Base-by-base conservation (phyloP, 2,797 vertebrate genomes). In the Galagoides demidoff region DNA sequence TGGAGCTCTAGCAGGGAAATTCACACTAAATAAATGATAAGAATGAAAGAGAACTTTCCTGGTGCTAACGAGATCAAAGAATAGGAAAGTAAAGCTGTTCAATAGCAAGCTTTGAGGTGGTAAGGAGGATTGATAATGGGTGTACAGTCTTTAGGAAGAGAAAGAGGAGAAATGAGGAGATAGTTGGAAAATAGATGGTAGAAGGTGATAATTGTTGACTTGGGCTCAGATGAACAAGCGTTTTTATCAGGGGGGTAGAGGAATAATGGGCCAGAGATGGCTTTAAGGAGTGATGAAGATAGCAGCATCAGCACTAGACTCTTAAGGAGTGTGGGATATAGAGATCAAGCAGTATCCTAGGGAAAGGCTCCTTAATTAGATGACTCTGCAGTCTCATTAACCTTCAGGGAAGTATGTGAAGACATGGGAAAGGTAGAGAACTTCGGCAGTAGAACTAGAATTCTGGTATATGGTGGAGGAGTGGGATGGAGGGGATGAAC, bases 101-200 rank as follows among this genome's bases (percentile, higher is more conserved):
- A 90, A 57, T 45, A 45, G 77, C 77, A 90, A 49, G 31, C 82
- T 90, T 70, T 86, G 70, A 90, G 61, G 29, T 87, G 89, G 19
- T 66, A 7, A 55, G 55, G 19, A 76, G 55, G 59, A 86, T 12
- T 49, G 34, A 37, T 89, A 22, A 22, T 17, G 34, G 14, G 23
- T 43, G 2, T 85, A 55, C 92, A 88, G 59, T 52, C n/a, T 88
- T 89, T 74, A 66, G 64, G n/a, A 52, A 14, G 49, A 52, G 14
- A 94, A 90, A 86, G 64, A 45, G 83, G 45, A 9, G 27, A 70
- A 83, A 87, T 68, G 25, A 59, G 87, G 70, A 57, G 27, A 4
- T 83, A 93, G 34, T 55, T 85, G 63, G 64, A 77, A 92, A 88
- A 34, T 45, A 92, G 55, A 57, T 39, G 64, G 52, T 19, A 55